phyloP scores from a whole-genome alignment of 2,797 vertebrate genomes.

The Limnodromus scolopaceus region DNA sequence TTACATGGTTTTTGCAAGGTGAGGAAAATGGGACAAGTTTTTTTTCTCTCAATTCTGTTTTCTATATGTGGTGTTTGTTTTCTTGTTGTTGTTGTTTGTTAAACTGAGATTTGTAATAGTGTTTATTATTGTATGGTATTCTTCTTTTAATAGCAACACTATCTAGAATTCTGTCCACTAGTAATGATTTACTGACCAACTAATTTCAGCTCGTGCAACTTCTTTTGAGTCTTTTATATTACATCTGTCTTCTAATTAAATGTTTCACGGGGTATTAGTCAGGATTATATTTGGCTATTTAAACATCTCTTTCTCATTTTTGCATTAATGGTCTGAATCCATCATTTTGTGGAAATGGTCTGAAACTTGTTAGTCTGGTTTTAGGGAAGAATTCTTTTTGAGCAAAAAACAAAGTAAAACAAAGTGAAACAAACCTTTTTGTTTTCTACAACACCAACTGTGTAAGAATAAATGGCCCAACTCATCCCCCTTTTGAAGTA shows the following conservation, averaged over 20 bases:
- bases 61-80: accelerated
- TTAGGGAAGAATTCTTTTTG: neutral
- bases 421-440: neutral
- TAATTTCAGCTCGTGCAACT: neutral
- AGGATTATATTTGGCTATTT: neutral
- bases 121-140: neutral
- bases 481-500: neutral
- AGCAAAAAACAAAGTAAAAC: neutral
- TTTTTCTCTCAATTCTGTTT: neutral
- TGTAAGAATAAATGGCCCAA: neutral
- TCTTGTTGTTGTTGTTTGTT: neutral
- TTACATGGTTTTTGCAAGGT: accelerated
- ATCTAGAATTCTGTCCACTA: neutral
- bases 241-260: neutral
- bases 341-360: neutral
- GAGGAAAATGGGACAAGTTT: neutral
- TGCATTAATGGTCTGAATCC: neutral
- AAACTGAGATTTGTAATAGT: neutral
- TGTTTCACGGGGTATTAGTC: neutral
- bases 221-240: neutral
- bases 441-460: neutral
- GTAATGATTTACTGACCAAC: neutral
- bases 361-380: neutral
- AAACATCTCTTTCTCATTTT: neutral
- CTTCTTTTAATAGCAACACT: neutral